Evolutionary conservation across 1,140 invertebrate genomes (phyloP).

Genomic region (Calephelis nemesis): DNA sequence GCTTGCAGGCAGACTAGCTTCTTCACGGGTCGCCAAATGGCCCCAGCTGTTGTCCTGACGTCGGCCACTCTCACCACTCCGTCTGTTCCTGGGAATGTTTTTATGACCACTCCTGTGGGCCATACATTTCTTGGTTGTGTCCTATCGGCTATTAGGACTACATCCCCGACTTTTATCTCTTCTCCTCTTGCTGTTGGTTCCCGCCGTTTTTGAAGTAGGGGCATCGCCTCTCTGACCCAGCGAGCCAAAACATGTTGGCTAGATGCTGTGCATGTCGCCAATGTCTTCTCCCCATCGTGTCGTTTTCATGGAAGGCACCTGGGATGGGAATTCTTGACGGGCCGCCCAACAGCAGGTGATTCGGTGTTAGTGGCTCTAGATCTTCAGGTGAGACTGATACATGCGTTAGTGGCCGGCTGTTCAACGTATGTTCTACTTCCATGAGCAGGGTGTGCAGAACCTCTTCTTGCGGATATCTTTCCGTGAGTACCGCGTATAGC

Average conservation of each 20-base stretch:
- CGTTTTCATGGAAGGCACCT: neutral
- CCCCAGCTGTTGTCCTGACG: neutral
- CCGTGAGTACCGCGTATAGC: conserved; percentile 28
- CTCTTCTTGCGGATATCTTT: conserved; percentile 37
- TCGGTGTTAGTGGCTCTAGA: conserved; percentile 43
- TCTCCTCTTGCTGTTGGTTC: neutral
- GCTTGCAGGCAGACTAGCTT: neutral
- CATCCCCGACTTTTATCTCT: neutral
- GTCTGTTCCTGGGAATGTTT: no score
- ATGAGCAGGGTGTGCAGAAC: conserved; percentile 35
- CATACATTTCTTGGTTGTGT: neutral
- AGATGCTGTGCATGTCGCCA: conserved; percentile 36
- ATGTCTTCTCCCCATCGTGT: conserved; percentile 13
- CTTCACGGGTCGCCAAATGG: neutral
- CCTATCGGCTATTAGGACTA: neutral
- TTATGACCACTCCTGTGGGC: neutral
- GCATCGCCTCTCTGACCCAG: conserved; percentile 40
- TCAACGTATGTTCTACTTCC: conserved; percentile 44
- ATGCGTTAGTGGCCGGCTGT: conserved; percentile 48
- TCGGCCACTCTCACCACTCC: no score
- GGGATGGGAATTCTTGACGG: conserved; percentile 30
- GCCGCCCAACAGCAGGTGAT: conserved; percentile 50
- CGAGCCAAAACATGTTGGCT: conserved; percentile 39
- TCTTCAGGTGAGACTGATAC: conserved; percentile 39
- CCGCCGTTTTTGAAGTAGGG: conserved; percentile 18